phyloP scores from a whole-genome alignment of 2,888 invertebrate species.

The Coremacera marginata region DNA sequence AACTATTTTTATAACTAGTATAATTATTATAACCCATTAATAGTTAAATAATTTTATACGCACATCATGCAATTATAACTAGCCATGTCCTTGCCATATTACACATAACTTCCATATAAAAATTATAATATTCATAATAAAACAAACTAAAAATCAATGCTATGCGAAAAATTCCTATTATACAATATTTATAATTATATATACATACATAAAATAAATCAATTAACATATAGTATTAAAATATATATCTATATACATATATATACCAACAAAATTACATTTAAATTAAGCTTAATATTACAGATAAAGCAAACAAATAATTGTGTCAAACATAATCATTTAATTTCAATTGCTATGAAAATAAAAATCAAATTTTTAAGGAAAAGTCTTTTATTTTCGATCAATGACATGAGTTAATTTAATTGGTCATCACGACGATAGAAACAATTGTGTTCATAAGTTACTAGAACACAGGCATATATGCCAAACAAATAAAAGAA shows the following conservation, averaged over 20 bases:
- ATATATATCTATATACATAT: slow-evolving; percentile 23
- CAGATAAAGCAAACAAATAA: slow-evolving; percentile 14
- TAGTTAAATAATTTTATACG: not conserved
- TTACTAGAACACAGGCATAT: not conserved
- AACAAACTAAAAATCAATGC: slow-evolving; percentile 45
- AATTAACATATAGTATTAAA: slow-evolving; percentile 26
- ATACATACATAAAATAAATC: slow-evolving; percentile 37
- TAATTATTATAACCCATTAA: no score
- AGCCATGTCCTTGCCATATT: not conserved
- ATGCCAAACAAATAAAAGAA: not conserved
- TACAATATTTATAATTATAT: slow-evolving; percentile 50
- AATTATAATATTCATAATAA: slow-evolving; percentile 36
- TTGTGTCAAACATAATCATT: slow-evolving; percentile 47
- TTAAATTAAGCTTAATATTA: slow-evolving; percentile 7
- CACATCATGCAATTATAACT: not conserved
- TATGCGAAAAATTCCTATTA: slow-evolving; percentile 51
- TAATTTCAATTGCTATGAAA: slow-evolving; percentile 35
- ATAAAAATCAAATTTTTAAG: slow-evolving; percentile 39
- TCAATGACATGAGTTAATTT: slow-evolving; percentile 13
- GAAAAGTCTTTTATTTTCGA: slow-evolving; percentile 18
- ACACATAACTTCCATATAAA: slow-evolving; percentile 14
- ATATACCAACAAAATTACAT: slow-evolving; percentile 24
- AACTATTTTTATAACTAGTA: no score
- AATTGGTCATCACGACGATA: not conserved
- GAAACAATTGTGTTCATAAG: not conserved